Evolutionary conservation across 2,888 invertebrate species (phyloP).

Genomic region (Calameuta pallipes): DNA sequence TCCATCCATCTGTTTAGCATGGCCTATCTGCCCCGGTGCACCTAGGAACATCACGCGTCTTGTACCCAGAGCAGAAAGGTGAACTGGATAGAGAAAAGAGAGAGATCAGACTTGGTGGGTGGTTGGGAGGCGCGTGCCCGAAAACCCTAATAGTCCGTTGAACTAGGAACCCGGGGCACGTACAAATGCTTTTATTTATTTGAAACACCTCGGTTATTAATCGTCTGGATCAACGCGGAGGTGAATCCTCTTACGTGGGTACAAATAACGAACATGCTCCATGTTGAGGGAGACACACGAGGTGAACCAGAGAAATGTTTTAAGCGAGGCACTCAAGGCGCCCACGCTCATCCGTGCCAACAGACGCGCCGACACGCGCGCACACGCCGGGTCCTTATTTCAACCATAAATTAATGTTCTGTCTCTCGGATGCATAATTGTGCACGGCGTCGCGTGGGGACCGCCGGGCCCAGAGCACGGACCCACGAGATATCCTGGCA

Average conservation of each 20-base stretch:
- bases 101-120: neutral
- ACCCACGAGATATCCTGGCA: slow-evolving; percentile 46
- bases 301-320: slow-evolving; percentile 64
- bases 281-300: slow-evolving; percentile 44
- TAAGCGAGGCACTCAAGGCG: slow-evolving; percentile 58
- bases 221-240: slow-evolving; percentile 50
- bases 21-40: too few species aligned
- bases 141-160: neutral
- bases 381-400: slow-evolving; percentile 59
- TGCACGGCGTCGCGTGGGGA: slow-evolving; percentile 26
- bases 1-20: too few species aligned
- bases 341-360: slow-evolving; percentile 57
- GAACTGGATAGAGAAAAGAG: neutral
- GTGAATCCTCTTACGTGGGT: slow-evolving; percentile 53
- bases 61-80: too few species aligned
- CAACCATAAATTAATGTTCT: slow-evolving; percentile 63
- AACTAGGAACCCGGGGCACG: too few species aligned
- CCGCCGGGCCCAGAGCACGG: neutral
- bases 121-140: slow-evolving; percentile 5
- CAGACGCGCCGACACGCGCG: slow-evolving; percentile 62
- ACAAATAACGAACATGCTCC: slow-evolving; percentile 63
- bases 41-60: too few species aligned
- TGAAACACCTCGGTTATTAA: slow-evolving; percentile 64
- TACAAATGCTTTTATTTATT: slow-evolving; percentile 63
- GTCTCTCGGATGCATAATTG: slow-evolving; percentile 61